These are phyloP conservation scores for Danaus chrysippus DNA, from an alignment of 2,888 invertebrate genomes.

Conservation along the genomic window DNA sequence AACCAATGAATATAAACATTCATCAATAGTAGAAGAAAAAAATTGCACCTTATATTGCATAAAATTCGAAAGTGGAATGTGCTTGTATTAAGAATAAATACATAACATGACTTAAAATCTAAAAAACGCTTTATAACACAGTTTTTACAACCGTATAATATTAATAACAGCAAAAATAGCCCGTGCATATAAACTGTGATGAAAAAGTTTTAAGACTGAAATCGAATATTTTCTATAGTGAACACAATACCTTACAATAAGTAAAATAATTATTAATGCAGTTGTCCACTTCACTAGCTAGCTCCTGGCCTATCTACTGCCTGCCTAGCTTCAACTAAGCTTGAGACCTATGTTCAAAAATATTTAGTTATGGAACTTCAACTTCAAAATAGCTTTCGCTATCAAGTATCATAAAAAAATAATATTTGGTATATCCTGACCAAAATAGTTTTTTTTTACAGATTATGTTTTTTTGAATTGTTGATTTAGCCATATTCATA, in stretches of 20 bases:
- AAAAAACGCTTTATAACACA: slow-evolving; percentile 20
- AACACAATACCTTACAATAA: slow-evolving; percentile 64
- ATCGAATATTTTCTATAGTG: slow-evolving; percentile 3
- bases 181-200: slow-evolving; percentile 1
- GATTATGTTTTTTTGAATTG: too few species aligned
- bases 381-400: background rate
- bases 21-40: slow-evolving; percentile 9
- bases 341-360: slow-evolving; percentile 76
- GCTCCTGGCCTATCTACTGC: slow-evolving; percentile 67
- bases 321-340: slow-evolving; percentile 76
- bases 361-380: slow-evolving; percentile 10
- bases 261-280: slow-evolving; percentile 61
- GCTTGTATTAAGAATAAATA: slow-evolving; percentile 8
- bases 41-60: slow-evolving; percentile 23
- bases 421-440: too few species aligned
- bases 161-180: background rate
- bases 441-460: too few species aligned
- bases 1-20: slow-evolving; percentile 1
- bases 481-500: too few species aligned
- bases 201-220: background rate
- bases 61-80: slow-evolving; percentile 25
- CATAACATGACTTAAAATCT: slow-evolving; percentile 16
- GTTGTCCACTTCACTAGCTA: slow-evolving; percentile 68
- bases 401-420: too few species aligned
- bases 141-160: slow-evolving; percentile 11